A percentile compares a stretch with the other conserved stretches of the same genome.
phyloP scores from a whole-genome alignment of 2,113 vertebrate genomes.

The Origma solitaria region DNA sequence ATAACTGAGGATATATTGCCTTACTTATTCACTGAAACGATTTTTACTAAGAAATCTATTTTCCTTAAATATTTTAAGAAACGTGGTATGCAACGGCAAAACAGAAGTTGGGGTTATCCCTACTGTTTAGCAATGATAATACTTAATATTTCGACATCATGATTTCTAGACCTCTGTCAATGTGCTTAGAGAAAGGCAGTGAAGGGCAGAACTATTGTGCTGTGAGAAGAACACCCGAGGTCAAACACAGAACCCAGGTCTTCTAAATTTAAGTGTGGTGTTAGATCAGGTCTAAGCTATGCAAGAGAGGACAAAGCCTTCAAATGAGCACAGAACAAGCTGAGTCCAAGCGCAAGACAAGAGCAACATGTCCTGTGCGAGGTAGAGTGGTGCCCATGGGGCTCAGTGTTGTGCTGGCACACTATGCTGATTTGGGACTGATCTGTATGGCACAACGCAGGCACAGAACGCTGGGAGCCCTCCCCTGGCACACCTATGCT shows the following conservation, averaged over 20 bases:
- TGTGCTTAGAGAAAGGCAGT: background rate
- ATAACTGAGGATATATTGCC: background rate
- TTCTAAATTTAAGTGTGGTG: rapidly evolving
- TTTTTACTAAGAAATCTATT: background rate
- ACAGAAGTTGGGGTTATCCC: background rate
- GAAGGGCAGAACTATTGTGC: background rate
- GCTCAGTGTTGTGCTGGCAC: background rate
- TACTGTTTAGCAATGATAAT: background rate
- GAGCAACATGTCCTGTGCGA: rapidly evolving
- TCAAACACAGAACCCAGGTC: background rate
- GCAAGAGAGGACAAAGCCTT: background rate
- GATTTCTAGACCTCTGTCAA: background rate
- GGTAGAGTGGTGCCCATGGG: rapidly evolving
- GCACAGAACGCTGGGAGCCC: background rate
- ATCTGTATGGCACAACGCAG: rapidly evolving
- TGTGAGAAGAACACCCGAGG: background rate
- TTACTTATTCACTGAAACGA: background rate
- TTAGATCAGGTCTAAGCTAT: background rate
- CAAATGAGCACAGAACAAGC: background rate
- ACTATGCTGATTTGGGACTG: background rate
- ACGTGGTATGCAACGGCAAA: background rate
- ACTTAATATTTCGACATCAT: background rate
- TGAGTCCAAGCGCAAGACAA: background rate
- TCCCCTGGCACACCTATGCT: background rate
- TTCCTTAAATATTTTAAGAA: background rate